phyloP scores from a whole-genome alignment of 2,797 vertebrate genomes.

The Pseudomugil tenellus region DNA sequence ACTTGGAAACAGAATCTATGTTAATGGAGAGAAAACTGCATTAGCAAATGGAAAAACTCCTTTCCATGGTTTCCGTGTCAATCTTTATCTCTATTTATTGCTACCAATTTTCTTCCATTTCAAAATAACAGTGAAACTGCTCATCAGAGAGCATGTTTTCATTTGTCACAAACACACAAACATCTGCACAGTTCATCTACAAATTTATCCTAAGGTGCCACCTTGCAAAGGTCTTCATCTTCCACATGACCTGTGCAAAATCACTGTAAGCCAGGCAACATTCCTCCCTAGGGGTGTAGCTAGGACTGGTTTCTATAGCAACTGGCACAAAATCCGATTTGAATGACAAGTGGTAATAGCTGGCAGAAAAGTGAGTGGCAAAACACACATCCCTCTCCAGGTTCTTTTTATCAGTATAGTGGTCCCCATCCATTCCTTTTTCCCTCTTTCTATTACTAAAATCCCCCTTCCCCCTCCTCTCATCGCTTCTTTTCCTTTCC shows the following conservation, averaged over 20 bases:
- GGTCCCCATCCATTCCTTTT: slow-evolving; percentile 2
- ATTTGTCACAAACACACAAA: not conserved
- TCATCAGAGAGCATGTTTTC: not conserved
- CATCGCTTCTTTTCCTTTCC: not conserved
- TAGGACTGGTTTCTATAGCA: slow-evolving; percentile 58
- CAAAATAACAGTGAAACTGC: not conserved
- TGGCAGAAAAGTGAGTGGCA: slow-evolving; percentile 22
- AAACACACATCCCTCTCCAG: not conserved
- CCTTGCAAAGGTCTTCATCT: slow-evolving; percentile 5
- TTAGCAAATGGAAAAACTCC: not conserved
- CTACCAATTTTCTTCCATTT: not conserved
- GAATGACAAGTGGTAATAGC: slow-evolving; percentile 59
- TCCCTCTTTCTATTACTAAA: not conserved
- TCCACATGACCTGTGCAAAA: slow-evolving; percentile 19
- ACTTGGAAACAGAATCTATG: not conserved
- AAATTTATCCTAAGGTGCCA: not conserved
- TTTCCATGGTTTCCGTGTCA: not conserved
- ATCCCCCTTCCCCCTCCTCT: not conserved
- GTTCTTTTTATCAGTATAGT: slow-evolving; percentile 40
- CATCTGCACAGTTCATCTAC: not conserved
- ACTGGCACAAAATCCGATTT: slow-evolving; percentile 35
- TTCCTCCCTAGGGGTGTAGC: slow-evolving; percentile 25
- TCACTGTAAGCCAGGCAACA: slow-evolving; percentile 7
- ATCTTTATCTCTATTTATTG: not conserved
- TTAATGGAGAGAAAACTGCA: not conserved